Base-by-base conservation (phyloP, 2,797 vertebrate species). In the Acestrorhynchus altus region DNA sequence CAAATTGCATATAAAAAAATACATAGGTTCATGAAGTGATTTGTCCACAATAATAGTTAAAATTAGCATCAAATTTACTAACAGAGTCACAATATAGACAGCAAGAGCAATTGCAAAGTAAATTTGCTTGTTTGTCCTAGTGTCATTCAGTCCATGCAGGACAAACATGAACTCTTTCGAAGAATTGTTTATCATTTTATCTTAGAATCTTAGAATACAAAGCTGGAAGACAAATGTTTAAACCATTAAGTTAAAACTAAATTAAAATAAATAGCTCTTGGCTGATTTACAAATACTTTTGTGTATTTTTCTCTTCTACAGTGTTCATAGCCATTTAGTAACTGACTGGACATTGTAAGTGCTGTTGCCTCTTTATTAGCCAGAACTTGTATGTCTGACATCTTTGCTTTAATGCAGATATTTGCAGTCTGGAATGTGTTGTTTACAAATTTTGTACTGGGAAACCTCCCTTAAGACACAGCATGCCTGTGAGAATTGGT, bases 71-170 rank as follows among this genome's bases (percentile, higher is more conserved):
- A 89, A 5, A 82, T 92, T 93, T 26, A 87, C 77, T 0, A 87
- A 70, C 12, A 92, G 4, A 4, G 89, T 92, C 28, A 91, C 18
- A 4, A 88, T 15, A 77, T 92, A 93, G 0, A 81, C 59, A 4
- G 44, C 24, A 26, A 93, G 83, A 0, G 86, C 77, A 0, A 90
- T n/a, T 26, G 71, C 15, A 15, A 92, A 90, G 80, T 80, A 92
- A 5, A 88, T 4, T 0, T 81, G 80, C 4, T 82, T 88, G 77
- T 82, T 81, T 0, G 66, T 47, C 4, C 47, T 26, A 0, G 90
- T 86, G 22, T 87, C 81, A 26, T 90, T 91, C 10, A 92, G 74
- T 22, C 90, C 88, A 15, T 85, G 76, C 0, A 93, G 89, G 16
- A 83, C 61, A 39, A 93, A 85, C 0, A 91, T 74, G 0, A 87